Evolutionary conservation across 2,888 invertebrate genomes (phyloP).

Genomic region (Trichogramma dendrolimi): DNA sequence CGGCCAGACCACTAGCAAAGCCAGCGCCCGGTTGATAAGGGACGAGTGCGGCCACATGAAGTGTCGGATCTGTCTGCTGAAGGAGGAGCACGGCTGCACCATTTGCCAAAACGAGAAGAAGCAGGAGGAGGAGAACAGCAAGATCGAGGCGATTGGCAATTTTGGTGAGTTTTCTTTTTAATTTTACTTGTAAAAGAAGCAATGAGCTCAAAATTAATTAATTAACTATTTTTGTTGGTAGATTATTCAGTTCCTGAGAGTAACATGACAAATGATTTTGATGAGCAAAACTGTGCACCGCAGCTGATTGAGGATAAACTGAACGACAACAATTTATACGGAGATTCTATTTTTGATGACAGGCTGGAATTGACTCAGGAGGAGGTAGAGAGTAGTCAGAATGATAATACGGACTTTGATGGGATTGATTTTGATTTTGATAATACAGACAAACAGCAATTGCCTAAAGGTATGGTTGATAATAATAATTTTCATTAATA

Average conservation of each 20-base stretch:
- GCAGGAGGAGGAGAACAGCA: constrained; percentile 22
- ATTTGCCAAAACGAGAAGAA: constrained; percentile 50
- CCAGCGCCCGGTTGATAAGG: constrained; percentile 63
- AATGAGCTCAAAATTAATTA: background rate
- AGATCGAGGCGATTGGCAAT: constrained; percentile 26
- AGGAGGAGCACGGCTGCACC: constrained; percentile 64
- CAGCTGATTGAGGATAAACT: too few relatives aligned
- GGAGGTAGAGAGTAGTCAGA: too few relatives aligned
- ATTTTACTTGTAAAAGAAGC: background rate
- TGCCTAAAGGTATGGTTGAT: too few relatives aligned
- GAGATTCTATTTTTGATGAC: too few relatives aligned
- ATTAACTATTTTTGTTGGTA: constrained; percentile 2
- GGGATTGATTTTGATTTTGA: too few relatives aligned
- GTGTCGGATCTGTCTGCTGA: constrained; percentile 68
- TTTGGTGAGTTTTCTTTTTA: constrained; percentile 26
- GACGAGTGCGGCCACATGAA: constrained; percentile 74
- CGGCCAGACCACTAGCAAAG: constrained; percentile 56
- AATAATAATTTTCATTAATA: too few relatives aligned
- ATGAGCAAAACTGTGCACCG: background rate
- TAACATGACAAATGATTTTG: constrained; percentile 1
- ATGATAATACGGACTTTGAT: too few relatives aligned
- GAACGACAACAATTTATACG: too few relatives aligned
- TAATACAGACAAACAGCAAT: too few relatives aligned
- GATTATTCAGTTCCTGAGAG: constrained; percentile 1
- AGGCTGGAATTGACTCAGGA: too few relatives aligned